Evolutionary conservation across 92 coral and sea anemone species (phyloP).

Genomic region (Parazoanthus darwini): DNA sequence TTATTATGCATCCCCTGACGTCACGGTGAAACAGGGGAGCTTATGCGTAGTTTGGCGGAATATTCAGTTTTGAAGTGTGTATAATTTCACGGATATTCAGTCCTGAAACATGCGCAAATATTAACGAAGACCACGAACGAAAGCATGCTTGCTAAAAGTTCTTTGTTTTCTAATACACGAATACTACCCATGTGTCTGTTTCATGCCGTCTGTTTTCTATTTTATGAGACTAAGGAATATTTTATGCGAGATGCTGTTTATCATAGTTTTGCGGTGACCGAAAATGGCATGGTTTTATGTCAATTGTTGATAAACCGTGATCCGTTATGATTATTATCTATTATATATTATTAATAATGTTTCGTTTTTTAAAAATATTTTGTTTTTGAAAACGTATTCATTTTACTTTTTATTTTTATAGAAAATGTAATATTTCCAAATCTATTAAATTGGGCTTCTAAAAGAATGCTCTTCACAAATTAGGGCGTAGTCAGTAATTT

Average conservation of each 20-base stretch:
- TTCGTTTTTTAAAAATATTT: too few relatives aligned
- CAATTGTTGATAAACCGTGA: background rate
- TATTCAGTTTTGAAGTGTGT: background rate
- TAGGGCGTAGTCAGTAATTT: background rate
- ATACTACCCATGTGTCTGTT: background rate
- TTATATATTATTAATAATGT: too few relatives aligned
- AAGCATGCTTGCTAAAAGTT: background rate
- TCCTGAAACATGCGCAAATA: background rate
- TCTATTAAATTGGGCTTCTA: background rate
- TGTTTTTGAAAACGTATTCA: background rate
- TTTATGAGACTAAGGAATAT: background rate
- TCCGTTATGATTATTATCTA: too few relatives aligned
- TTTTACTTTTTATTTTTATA: too few relatives aligned
- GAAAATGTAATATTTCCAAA: background rate
- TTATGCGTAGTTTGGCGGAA: background rate
- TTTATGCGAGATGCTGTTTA: background rate
- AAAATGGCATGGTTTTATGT: background rate
- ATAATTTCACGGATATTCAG: background rate
- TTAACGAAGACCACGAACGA: background rate
- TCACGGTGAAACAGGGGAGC: too few relatives aligned
- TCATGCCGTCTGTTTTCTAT: background rate
- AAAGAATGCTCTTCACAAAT: background rate
- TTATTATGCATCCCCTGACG: too few relatives aligned
- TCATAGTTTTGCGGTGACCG: background rate
- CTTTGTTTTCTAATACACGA: background rate